These are phyloP conservation scores for Eustalomyia histrio DNA, from an alignment of 2,888 invertebrate species.

Conservation along the genomic window DNA sequence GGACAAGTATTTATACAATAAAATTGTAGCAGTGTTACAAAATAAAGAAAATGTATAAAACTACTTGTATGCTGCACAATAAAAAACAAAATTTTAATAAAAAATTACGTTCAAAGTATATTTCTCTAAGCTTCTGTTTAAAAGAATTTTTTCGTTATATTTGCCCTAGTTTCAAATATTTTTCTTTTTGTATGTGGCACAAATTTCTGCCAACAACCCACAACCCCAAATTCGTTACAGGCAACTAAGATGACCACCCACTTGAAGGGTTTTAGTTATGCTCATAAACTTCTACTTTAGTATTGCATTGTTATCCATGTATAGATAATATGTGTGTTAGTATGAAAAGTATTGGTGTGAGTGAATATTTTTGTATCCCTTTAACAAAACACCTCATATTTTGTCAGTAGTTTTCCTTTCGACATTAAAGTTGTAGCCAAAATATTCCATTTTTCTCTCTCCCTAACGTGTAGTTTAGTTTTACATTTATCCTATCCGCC, in stretches of 20 bases:
- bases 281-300: neutral
- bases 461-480: neutral
- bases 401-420: neutral
- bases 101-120: slow-evolving; percentile 7
- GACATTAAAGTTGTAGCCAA: neutral
- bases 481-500: neutral
- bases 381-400: slow-evolving; percentile 5
- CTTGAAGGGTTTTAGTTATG: neutral
- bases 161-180: slow-evolving; percentile 9
- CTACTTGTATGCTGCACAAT: neutral
- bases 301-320: neutral
- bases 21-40: slow-evolving; percentile 25
- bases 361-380: slow-evolving; percentile 9
- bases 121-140: neutral
- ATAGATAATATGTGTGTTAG: neutral
- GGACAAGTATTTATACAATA: slow-evolving; percentile 23
- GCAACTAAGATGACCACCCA: neutral
- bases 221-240: neutral
- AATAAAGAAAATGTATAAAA: neutral
- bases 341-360: neutral
- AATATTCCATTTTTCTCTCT: neutral
- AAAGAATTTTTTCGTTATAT: neutral
- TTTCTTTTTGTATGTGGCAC: neutral
- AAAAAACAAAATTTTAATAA: slow-evolving; percentile 4
- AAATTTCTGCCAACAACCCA: neutral